Evolutionary conservation across 64 coral and sea anemone genomes (phyloP).

Genomic region (Pocillopora damicornis): DNA sequence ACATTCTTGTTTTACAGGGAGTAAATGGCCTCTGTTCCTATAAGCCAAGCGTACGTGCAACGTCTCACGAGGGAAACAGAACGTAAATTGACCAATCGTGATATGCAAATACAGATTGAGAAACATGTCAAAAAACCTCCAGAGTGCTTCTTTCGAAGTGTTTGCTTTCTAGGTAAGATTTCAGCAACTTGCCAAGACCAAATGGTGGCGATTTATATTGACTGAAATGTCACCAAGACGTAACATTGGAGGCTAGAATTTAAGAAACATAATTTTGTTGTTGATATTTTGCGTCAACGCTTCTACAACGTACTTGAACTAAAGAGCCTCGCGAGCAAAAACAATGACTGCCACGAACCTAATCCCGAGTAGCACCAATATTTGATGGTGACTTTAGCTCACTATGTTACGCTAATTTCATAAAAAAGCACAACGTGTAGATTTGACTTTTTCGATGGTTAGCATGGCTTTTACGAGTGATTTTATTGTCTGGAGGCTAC

Average conservation of each 20-base stretch:
- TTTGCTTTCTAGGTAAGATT: background rate
- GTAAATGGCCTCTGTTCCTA: constrained; percentile 6
- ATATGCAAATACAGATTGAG: background rate
- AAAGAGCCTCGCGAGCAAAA: too few species aligned
- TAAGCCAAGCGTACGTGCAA: background rate
- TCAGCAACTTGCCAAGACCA: background rate
- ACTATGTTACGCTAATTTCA: too few species aligned
- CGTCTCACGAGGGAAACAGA: background rate
- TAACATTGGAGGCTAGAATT: background rate
- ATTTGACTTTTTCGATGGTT: too few species aligned
- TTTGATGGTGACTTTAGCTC: too few species aligned
- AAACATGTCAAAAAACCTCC: background rate
- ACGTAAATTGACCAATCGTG: background rate
- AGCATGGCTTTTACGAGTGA: too few species aligned
- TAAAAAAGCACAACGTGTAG: too few species aligned
- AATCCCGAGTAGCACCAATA: too few species aligned
- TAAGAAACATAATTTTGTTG: background rate
- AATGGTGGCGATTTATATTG: background rate
- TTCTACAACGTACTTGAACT: too few species aligned
- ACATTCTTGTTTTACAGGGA: background rate
- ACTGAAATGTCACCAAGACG: background rate
- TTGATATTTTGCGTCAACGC: too few species aligned
- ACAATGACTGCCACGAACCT: too few species aligned
- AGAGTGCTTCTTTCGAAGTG: background rate
- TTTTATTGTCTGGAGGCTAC: too few species aligned